Conservation (phyloP, 2,113 vertebrate genomes). For the Furnarius figulus region DNA sequence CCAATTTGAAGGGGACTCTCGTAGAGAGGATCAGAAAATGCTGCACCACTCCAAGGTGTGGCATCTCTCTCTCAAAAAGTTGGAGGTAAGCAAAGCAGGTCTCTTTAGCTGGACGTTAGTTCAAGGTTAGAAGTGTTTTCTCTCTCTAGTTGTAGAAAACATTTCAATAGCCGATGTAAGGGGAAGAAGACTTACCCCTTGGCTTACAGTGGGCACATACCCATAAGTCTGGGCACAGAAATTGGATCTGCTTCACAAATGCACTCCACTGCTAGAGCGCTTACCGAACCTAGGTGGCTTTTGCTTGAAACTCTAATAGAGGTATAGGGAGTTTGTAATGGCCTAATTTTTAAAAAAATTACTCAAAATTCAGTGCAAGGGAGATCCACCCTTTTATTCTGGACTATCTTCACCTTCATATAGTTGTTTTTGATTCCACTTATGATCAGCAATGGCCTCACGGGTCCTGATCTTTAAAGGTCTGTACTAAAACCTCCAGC, state of each 20-base stretch:
- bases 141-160: not conserved
- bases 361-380: not conserved
- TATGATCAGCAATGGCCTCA: not conserved
- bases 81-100: not conserved
- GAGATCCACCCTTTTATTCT: not conserved
- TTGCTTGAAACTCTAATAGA: not conserved
- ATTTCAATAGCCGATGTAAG: not conserved
- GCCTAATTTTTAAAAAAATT: not conserved
- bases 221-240: not conserved
- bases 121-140: not conserved
- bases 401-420: not conserved
- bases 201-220: not conserved
- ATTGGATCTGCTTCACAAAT: not conserved
- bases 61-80: not conserved
- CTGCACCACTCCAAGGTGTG: not conserved
- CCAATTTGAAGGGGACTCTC: not conserved
- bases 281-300: not conserved
- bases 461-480: not conserved
- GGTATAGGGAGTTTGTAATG: not conserved
- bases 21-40: not conserved
- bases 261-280: accelerated
- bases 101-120: not conserved
- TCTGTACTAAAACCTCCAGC: not conserved
- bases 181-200: not conserved
- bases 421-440: not conserved